phyloP scores from a whole-genome alignment of 2,888 invertebrate species.

The Germaria angustata region DNA sequence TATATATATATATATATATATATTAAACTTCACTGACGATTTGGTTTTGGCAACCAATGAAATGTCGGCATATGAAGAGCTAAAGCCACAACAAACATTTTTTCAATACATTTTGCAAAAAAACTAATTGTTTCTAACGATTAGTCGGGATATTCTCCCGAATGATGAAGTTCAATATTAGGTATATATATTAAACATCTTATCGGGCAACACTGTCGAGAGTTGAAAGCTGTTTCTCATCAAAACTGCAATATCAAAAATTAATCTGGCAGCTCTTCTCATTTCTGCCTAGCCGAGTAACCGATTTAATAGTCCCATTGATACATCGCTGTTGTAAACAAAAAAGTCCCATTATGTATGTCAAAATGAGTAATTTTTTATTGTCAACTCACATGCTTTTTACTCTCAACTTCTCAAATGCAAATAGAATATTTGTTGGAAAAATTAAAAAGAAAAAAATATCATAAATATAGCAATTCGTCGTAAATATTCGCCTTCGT shows the following conservation, averaged over 20 bases:
- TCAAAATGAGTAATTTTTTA: conserved; percentile 66
- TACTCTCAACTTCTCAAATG: conserved; percentile 60
- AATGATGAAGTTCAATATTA: no score
- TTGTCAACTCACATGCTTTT: conserved; percentile 65
- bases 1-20: no score
- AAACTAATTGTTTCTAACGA: no score
- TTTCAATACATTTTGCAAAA: no score
- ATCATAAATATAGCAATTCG: conserved; percentile 64
- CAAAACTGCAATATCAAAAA: no score
- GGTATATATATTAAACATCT: no score
- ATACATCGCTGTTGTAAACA: conserved; percentile 64
- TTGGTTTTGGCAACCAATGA: no score
- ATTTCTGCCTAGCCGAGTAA: conserved; percentile 39
- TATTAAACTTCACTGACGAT: no score
- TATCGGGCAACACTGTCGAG: neutral
- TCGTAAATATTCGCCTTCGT: conserved; percentile 70
- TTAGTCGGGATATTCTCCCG: no score
- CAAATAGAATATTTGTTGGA: conserved; percentile 64
- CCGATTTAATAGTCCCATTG: conserved; percentile 33
- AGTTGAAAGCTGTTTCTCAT: no score
- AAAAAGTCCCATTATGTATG: conserved; percentile 63
- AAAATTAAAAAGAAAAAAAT: conserved; percentile 63
- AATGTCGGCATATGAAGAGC: no score
- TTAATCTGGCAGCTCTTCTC: conserved; percentile 33
- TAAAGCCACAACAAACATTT: no score